Conservation (phyloP, 2,888 invertebrate genomes). For the Melipona beecheii region DNA sequence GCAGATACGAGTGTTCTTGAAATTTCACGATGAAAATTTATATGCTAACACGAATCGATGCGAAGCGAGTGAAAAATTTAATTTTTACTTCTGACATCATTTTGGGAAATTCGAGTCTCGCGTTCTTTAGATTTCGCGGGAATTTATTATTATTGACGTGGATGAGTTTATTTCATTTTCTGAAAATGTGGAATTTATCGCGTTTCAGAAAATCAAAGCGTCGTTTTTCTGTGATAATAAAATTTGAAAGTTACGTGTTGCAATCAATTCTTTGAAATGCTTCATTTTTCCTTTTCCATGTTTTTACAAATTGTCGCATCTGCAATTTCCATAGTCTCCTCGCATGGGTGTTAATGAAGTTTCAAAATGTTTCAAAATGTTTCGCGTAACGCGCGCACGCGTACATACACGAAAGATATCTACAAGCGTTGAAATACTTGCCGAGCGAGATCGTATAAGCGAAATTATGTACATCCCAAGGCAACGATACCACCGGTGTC, state of each 20-base stretch:
- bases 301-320: no score
- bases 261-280: no score
- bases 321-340: neutral
- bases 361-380: neutral
- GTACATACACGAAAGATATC: neutral
- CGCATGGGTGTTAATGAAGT: neutral
- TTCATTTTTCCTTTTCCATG: no score
- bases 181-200: no score
- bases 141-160: no score
- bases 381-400: neutral
- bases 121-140: no score
- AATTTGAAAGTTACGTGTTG: no score
- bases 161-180: neutral
- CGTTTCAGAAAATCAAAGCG: no score
- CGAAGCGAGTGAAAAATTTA: neutral
- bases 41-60: neutral
- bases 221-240: no score
- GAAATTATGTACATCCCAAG: neutral
- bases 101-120: no score
- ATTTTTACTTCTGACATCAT: neutral
- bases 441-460: neutral
- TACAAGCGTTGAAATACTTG: neutral
- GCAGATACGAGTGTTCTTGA: neutral
- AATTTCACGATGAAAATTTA: neutral
- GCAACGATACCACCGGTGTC: neutral